Conservation (phyloP, 2,888 invertebrate species). For the Hypena proboscidalis region DNA sequence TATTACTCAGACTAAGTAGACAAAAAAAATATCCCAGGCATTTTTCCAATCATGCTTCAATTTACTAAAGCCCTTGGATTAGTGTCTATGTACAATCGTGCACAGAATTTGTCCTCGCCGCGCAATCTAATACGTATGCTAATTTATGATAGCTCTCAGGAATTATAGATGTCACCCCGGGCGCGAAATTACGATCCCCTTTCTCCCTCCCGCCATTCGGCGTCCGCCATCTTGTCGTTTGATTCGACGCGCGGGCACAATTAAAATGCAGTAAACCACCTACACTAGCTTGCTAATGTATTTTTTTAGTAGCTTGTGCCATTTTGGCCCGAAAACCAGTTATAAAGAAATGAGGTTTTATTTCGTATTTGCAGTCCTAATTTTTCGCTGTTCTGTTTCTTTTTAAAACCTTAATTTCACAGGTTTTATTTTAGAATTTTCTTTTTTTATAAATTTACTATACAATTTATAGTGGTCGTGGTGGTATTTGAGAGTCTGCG, state of each 20-base stretch:
- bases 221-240: slow-evolving; percentile 75
- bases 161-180: slow-evolving; percentile 81
- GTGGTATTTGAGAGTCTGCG: no score
- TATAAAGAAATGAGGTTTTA: slow-evolving; percentile 8
- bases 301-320: slow-evolving; percentile 45
- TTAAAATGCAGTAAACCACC: slow-evolving; percentile 56
- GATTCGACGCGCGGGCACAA: slow-evolving; percentile 57
- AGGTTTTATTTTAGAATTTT: background rate
- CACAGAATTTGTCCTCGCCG: slow-evolving; percentile 66
- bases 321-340: slow-evolving; percentile 14
- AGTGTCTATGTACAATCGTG: slow-evolving; percentile 61
- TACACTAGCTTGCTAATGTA: slow-evolving; percentile 50
- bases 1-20: no score
- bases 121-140: slow-evolving; percentile 82
- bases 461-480: no score
- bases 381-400: background rate
- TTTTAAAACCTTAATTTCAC: background rate
- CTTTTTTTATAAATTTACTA: no score
- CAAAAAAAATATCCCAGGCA: background rate
- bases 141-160: slow-evolving; percentile 79
- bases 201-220: slow-evolving; percentile 46
- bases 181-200: slow-evolving; percentile 71
- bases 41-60: slow-evolving; percentile 45
- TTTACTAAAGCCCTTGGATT: slow-evolving; percentile 52
- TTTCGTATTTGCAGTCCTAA: slow-evolving; percentile 3